These are phyloP conservation scores for Globodera rostochiensis DNA, from an alignment of 1,140 invertebrate genomes.

Conservation along the genomic window DNA sequence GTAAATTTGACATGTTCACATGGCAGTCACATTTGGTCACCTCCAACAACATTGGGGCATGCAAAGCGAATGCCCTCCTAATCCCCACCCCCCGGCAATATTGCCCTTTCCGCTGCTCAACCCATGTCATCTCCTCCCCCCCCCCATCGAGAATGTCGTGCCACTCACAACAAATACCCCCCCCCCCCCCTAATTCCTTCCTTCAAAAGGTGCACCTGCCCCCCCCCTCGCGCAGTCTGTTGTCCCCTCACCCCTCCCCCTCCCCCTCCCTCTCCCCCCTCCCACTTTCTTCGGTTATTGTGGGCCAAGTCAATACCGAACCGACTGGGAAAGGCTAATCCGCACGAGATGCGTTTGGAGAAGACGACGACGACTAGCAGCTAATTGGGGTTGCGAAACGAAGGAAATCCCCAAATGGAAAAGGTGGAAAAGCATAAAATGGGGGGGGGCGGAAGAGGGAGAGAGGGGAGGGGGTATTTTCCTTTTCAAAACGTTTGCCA, in stretches of 20 bases:
- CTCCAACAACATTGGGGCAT: neutral
- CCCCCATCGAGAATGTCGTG: neutral
- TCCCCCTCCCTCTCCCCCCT: too few relatives aligned
- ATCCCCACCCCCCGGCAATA: neutral
- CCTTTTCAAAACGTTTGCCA: too few relatives aligned
- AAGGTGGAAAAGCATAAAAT: too few relatives aligned
- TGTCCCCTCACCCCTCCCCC: too few relatives aligned
- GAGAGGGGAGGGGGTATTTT: too few relatives aligned
- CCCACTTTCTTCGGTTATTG: slow-evolving; percentile 5
- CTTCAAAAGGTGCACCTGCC: neutral
- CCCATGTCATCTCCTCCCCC: neutral
- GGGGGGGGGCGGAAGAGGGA: too few relatives aligned
- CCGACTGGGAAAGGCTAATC: neutral
- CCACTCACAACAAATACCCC: neutral
- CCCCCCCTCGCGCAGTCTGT: neutral
- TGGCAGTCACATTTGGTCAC: neutral
- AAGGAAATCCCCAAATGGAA: neutral
- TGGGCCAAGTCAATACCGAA: slow-evolving; percentile 14
- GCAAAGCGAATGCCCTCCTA: neutral
- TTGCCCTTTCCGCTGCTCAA: neutral
- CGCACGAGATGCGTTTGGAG: neutral
- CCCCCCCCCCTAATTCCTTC: neutral
- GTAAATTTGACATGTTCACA: too few relatives aligned
- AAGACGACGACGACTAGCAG: neutral
- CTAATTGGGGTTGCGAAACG: slow-evolving; percentile 18